Evolutionary conservation across 2,888 invertebrate genomes (phyloP), one percentile per base, ranked within the genome.

Genomic region (Theretra japonica): DNA sequence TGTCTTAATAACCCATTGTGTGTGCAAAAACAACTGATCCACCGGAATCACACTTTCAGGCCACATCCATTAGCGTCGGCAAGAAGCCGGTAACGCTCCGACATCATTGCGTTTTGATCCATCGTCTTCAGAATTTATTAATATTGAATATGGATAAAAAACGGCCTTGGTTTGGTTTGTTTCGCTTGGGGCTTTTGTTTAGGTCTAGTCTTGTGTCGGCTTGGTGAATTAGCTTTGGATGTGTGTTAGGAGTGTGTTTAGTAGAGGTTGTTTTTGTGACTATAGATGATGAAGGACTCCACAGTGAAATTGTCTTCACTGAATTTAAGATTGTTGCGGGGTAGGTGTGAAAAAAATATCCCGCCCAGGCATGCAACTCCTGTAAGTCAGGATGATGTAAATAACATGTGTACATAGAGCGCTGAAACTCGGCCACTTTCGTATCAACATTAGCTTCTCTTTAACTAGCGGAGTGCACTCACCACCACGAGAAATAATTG

Each of bases 81-180:
- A 78, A 82, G 82, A 82, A 81, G 79, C 77, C 21, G 68, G 58
- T 70, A 69, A 65, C 71, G 57, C 73, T 74, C 71, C 30, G 30
- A 50, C 50, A 60, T 78, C 68, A 73, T 79, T 79, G 82, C 77
- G 77, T 81, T 83, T 80, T 77, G 72, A 71, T 71, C 62, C 75
- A 74, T 75, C 77, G 77, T 74, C 73, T 79, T 74, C 75, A 77
- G 81, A 83, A 83, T 86, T 86, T 84, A 84, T 88, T 88, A 86
- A 90, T 88, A 90, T 90, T 87, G 82, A 84, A 86, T 86, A 85
- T 83, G 73, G 70, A 76, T 82, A 86, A 90, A 90, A 89, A 89
- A 69, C 68, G 81, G 74, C 81, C 81, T 81, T 81, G 76, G 33
- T 70, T 73, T 75, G 75, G 57, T 76, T 21, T 60, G 65, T 65